These are phyloP conservation scores for Coregonus sp. DNA, from an alignment of 2,797 vertebrate genomes.

Conservation along the genomic window DNA sequence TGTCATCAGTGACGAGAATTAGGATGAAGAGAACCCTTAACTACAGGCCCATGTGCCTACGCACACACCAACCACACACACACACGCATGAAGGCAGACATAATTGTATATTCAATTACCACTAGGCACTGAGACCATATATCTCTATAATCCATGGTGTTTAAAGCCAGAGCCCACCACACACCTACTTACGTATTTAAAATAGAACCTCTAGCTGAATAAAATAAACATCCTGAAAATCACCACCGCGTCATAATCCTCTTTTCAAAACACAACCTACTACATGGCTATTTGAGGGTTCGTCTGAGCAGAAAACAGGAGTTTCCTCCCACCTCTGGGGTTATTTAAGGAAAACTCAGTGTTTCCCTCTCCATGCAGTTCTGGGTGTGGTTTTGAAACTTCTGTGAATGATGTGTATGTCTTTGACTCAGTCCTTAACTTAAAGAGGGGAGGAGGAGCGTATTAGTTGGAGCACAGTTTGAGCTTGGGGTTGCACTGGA, in stretches of 20 bases:
- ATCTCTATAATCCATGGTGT: slow-evolving; percentile 60
- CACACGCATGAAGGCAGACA: slow-evolving; percentile 33
- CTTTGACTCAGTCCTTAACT: slow-evolving; percentile 72
- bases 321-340: slow-evolving; percentile 71
- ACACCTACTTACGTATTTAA: slow-evolving; percentile 45
- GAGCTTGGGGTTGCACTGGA: slow-evolving; percentile 56
- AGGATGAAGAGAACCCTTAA: slow-evolving; percentile 50
- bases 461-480: slow-evolving; percentile 48
- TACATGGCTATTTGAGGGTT: slow-evolving; percentile 62
- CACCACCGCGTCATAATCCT: slow-evolving; percentile 10
- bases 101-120: background rate
- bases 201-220: slow-evolving; percentile 49
- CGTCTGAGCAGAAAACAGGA: slow-evolving; percentile 70
- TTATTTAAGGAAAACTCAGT: slow-evolving; percentile 78
- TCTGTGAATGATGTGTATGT: slow-evolving; percentile 76
- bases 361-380: slow-evolving; percentile 57
- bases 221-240: slow-evolving; percentile 70
- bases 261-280: slow-evolving; percentile 59
- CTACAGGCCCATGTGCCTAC: slow-evolving; percentile 45
- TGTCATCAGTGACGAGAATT: slow-evolving; percentile 57
- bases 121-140: slow-evolving; percentile 1
- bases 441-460: slow-evolving; percentile 75
- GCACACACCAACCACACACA: slow-evolving; percentile 31
- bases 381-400: slow-evolving; percentile 81
- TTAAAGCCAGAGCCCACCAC: slow-evolving; percentile 56